Evolutionary conservation across 2,888 invertebrate species (phyloP).

Genomic region (Zaprionus obscuricornis): DNA sequence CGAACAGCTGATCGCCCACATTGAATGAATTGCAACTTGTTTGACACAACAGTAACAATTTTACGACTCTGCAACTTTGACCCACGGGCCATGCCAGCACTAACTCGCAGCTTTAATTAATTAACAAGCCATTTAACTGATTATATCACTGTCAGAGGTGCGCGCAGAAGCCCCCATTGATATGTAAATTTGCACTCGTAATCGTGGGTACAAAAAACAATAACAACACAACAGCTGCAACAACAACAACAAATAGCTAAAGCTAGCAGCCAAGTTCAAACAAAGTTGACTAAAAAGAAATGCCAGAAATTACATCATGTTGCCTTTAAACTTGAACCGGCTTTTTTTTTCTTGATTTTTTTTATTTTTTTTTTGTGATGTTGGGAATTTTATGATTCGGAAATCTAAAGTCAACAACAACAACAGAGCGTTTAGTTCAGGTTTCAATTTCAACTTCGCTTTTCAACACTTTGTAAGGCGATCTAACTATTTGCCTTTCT

Average conservation of each 20-base stretch:
- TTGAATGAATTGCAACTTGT: conserved; percentile 6
- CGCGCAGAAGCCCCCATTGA: conserved; percentile 46
- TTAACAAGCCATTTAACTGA: conserved; percentile 63
- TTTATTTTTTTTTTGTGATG: conserved; percentile 24
- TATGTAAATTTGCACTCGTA: conserved; percentile 61
- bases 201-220: conserved; percentile 19
- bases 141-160: conserved; percentile 56
- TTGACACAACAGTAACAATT: too few species aligned
- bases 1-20: not conserved
- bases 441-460: too few species aligned
- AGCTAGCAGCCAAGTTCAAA: conserved; percentile 59
- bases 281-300: conserved; percentile 49
- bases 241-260: not conserved
- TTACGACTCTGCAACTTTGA: conserved; percentile 30
- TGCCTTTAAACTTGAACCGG: conserved; percentile 64
- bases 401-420: conserved; percentile 13
- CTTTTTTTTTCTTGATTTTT: too few species aligned
- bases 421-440: too few species aligned
- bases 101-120: conserved; percentile 49
- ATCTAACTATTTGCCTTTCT: conserved; percentile 18
- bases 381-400: conserved; percentile 1
- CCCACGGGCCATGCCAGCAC: conserved; percentile 7
- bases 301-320: conserved; percentile 60
- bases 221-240: conserved; percentile 4
- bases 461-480: too few species aligned